Conservation (phyloP, 2,888 invertebrate genomes). For the Drosophila percnosoma region DNA sequence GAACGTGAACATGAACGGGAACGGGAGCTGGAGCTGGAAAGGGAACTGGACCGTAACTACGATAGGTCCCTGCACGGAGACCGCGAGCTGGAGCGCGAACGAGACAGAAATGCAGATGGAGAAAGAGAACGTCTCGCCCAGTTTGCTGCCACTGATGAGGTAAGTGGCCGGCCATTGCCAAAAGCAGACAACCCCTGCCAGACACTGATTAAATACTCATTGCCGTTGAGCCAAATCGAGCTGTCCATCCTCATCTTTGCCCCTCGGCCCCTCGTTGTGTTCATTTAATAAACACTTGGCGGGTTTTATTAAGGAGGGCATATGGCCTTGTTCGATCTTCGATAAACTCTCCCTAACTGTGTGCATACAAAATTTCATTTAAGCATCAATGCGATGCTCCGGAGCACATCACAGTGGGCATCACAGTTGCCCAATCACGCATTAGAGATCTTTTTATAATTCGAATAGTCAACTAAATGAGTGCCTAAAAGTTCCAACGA, state of each 20-base stretch:
- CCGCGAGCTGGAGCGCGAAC: slow-evolving; percentile 22
- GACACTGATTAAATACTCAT: slow-evolving; percentile 32
- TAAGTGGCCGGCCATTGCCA: slow-evolving; percentile 43
- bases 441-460: background rate
- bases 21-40: slow-evolving; percentile 19
- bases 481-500: too few relatives aligned
- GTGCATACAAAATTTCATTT: slow-evolving; percentile 57
- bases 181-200: background rate
- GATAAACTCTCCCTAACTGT: slow-evolving; percentile 56
- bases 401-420: slow-evolving; percentile 39
- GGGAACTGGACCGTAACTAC: slow-evolving; percentile 16
- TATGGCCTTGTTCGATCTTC: slow-evolving; percentile 44
- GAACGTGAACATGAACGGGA: slow-evolving; percentile 29
- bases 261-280: slow-evolving; percentile 24
- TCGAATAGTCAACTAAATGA: background rate
- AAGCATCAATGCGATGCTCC: slow-evolving; percentile 24
- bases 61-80: slow-evolving; percentile 10
- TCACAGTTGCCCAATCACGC: background rate
- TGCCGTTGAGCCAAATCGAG: slow-evolving; percentile 5
- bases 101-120: slow-evolving; percentile 13
- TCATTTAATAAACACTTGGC: slow-evolving; percentile 58
- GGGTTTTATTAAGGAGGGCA: background rate
- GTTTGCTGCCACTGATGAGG: slow-evolving; percentile 65
- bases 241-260: background rate
- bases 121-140: slow-evolving; percentile 42